These are phyloP conservation scores for Nephrotoma flavescens DNA, from an alignment of 2,888 invertebrate species.

Conservation along the genomic window DNA sequence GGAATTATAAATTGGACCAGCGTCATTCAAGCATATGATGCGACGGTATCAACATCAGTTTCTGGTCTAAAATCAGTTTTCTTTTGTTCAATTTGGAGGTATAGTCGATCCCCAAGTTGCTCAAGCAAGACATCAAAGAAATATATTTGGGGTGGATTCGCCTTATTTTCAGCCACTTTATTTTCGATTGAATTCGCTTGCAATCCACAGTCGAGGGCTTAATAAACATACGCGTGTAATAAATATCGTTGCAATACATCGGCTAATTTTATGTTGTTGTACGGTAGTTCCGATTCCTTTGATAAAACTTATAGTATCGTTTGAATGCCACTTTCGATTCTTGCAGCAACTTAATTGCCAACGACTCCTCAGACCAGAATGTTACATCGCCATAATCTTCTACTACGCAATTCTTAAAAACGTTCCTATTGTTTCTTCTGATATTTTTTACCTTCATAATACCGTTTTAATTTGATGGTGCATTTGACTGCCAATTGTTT, in stretches of 20 bases:
- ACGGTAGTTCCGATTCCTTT: constrained; percentile 56
- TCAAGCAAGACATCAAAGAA: constrained; percentile 88
- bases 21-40: constrained; percentile 71
- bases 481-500: constrained; percentile 64
- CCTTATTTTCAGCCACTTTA: constrained; percentile 55
- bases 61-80: constrained; percentile 89
- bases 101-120: constrained; percentile 80
- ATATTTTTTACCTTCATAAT: constrained; percentile 87
- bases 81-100: constrained; percentile 85
- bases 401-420: constrained; percentile 77
- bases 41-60: constrained; percentile 70
- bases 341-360: constrained; percentile 61
- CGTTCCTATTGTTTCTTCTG: constrained; percentile 86
- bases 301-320: constrained; percentile 79
- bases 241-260: constrained; percentile 75
- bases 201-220: constrained; percentile 79
- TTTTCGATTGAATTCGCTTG: constrained; percentile 65
- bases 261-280: constrained; percentile 64
- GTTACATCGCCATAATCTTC: constrained; percentile 97
- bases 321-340: constrained; percentile 82
- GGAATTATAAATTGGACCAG: constrained; percentile 72
- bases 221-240: constrained; percentile 86
- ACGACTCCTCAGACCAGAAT: constrained; percentile 82
- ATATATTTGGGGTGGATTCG: constrained; percentile 70
- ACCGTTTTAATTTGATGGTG: constrained; percentile 57